Base-by-base conservation (phyloP, 1,140 invertebrate species). In the Drosophila mayri region DNA sequence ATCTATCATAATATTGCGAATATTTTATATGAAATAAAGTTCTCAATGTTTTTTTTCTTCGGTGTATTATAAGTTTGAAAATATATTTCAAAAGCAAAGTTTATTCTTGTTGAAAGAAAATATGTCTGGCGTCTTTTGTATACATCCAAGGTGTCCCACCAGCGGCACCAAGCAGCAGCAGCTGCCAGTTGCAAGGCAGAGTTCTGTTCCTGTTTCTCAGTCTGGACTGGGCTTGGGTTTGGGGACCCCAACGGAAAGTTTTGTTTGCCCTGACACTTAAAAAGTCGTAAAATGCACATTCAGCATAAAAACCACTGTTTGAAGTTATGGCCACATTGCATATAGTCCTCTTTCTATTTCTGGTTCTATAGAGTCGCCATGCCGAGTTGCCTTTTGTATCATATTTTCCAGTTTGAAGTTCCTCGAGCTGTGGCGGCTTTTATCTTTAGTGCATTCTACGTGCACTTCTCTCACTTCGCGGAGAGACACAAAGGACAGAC, bases 211-310 rank as follows among this genome's bases (percentile, higher is more conserved):
- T 18, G 49, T 38, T 20, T 16, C 22, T 10, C 18, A 38, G 35
- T 47, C 57, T 37, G 50, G 32, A 22, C 38, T 43, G 38, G 28
- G 38, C 22, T 16, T 47, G 7, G 20, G 7, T 44, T 32, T 25
- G 65, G 64, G 64, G 44, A 72, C 62, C 78, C 57, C 62, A 54
- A 32, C 58, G 49, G 61, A 87, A 88, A 88, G 63, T 87, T 86
- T 81, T 84, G 80, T 88, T 88, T 88, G 80, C 62, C 77, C 76
- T 71, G 72, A 88, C 84, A 88, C 84, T 87, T 84, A 87, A 87
- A 88, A 87, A 88, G 84, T 88, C 84, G 76, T 87, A 87, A 87
- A 87, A 87, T 88, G 84, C 84, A 87, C 84, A 87, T 88, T 80
- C 72, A 87, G 66, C 83, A 83, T 68, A 79, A 80, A 87, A 83